These are phyloP conservation scores for Ciconia nigra DNA, from an alignment of 2,797 vertebrate species.

Conservation along the genomic window DNA sequence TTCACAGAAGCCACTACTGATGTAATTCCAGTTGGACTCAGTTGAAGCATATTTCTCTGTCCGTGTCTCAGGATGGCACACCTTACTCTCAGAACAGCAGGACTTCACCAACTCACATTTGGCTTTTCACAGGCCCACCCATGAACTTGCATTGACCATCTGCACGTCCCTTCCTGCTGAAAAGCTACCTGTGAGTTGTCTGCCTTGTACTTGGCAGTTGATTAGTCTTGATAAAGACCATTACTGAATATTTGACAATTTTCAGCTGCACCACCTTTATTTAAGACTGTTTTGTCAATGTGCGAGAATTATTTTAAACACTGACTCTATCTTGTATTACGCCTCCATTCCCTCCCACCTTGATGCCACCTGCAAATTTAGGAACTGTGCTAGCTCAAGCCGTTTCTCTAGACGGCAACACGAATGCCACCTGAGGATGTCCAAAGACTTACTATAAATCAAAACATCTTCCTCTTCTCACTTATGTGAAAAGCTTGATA, in stretches of 20 bases:
- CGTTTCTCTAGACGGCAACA: background rate
- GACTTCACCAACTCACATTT: background rate
- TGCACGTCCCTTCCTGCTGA: background rate
- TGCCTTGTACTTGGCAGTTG: background rate
- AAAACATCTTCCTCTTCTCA: background rate
- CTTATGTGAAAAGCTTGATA: background rate
- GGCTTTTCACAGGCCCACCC: background rate
- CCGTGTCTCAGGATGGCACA: background rate
- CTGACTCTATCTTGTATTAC: background rate
- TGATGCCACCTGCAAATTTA: background rate
- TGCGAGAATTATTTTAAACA: background rate
- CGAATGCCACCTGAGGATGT: rapidly evolving
- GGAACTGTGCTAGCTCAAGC: background rate
- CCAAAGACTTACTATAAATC: background rate
- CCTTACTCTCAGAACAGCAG: background rate
- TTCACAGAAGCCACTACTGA: background rate
- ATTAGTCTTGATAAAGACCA: background rate
- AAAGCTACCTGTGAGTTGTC: background rate
- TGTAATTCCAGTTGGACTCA: background rate
- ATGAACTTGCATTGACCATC: background rate
- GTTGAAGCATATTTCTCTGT: background rate
- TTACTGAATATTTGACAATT: background rate
- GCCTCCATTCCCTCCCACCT: background rate
- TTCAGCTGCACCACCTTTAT: background rate
- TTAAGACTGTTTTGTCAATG: background rate